These are phyloP conservation scores for Protophormia terraenovae DNA, from an alignment of 2,888 invertebrate genomes.

Conservation along the genomic window DNA sequence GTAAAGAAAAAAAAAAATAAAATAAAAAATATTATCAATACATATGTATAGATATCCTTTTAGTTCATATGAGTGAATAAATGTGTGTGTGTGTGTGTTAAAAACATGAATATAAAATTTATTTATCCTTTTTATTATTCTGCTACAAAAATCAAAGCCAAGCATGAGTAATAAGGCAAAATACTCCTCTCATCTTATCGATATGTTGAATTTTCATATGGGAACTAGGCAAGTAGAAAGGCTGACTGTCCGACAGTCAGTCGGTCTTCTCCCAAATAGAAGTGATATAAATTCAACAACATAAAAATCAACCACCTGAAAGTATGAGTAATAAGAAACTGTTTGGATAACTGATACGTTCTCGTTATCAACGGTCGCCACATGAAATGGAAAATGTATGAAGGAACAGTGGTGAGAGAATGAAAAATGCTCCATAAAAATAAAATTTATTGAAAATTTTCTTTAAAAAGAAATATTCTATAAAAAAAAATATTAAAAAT, in stretches of 20 bases:
- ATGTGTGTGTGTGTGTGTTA: too few relatives aligned
- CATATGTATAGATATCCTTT: not conserved
- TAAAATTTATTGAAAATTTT: too few relatives aligned
- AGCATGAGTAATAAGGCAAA: constrained; percentile 45
- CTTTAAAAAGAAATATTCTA: too few relatives aligned
- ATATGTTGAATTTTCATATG: not conserved
- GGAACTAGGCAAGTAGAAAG: not conserved
- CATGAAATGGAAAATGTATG: not conserved
- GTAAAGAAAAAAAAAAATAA: too few relatives aligned
- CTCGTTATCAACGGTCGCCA: not conserved
- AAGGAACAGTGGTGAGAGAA: not conserved
- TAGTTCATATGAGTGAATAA: too few relatives aligned
- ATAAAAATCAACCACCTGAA: constrained; percentile 52
- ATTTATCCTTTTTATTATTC: constrained; percentile 14
- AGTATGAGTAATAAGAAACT: constrained; percentile 48
- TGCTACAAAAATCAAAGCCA: constrained; percentile 32
- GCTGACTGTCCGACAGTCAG: not conserved
- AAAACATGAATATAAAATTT: constrained; percentile 17
- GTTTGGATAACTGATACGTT: too few relatives aligned
- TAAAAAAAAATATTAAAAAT: too few relatives aligned
- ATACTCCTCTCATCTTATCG: not conserved
- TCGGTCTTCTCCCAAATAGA: not conserved
- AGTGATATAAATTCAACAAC: constrained; percentile 48
- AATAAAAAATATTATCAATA: constrained; percentile 44
- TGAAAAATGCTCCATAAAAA: not conserved